Evolutionary conservation across 2,113 vertebrate genomes (phyloP).

Genomic region (Myotis brandtii): DNA sequence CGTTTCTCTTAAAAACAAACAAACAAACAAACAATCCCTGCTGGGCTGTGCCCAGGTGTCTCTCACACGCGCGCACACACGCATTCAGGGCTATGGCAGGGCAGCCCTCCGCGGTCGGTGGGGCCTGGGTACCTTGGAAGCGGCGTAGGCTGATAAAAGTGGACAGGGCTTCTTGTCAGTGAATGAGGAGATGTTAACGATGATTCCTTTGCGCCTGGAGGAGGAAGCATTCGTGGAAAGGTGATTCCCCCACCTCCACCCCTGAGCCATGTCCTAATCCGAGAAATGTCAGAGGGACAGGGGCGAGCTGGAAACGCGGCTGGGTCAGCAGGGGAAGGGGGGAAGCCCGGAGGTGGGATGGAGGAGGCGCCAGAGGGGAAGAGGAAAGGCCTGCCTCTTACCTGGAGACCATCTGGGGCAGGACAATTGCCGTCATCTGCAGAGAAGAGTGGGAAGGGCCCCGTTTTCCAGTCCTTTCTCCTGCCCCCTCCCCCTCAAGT

Average conservation of each 20-base stretch:
- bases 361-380: not conserved
- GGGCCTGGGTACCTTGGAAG: slow-evolving; percentile 50
- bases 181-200: slow-evolving; percentile 52
- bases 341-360: not conserved
- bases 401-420: slow-evolving; percentile 71
- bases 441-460: not conserved
- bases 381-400: not conserved
- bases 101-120: not conserved
- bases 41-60: not conserved
- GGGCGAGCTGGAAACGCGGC: not conserved
- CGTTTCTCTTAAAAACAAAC: not conserved
- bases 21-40: too few species aligned
- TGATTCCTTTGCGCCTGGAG: slow-evolving; percentile 59
- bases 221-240: not conserved
- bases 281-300: not conserved
- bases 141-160: not conserved
- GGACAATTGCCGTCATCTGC: slow-evolving; percentile 66
- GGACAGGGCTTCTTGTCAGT: not conserved
- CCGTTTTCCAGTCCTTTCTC: not conserved
- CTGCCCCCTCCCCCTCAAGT: not conserved
- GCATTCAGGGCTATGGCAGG: not conserved
- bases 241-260: not conserved
- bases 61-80: accelerated
- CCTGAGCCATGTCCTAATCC: not conserved
- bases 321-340: not conserved